Evolutionary conservation across 2,113 vertebrate species (phyloP), one percentile per base, ranked within the genome.

Genomic region (Acrocephalus arundinaceus): DNA sequence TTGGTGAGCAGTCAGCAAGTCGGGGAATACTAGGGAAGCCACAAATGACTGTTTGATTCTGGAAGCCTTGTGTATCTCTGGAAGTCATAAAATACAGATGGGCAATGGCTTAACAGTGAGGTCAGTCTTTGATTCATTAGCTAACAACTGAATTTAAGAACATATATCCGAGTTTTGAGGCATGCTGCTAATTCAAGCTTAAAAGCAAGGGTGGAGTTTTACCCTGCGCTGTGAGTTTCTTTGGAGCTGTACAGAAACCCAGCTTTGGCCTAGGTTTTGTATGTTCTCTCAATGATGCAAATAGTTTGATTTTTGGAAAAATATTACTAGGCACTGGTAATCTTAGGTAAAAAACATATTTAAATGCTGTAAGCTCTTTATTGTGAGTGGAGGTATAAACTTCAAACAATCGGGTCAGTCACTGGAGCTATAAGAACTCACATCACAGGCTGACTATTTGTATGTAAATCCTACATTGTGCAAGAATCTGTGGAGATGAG

Each of bases 61-160:
- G 93, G 92, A 93, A 93, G 66, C 58, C 70, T 89, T 33, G 19
- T 72, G 46, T 57, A 62, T 84, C 83, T 96, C 92, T 96, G 90
- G 80, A 96, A 94, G 73, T 92, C 96, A 94, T 96, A 94, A 96
- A 94, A 94, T 95, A 84, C 92, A 95, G 80, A 93, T 90, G 83
- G 85, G 51, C 89, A 86, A 87, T 51, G 73, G 86, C 80, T 94
- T 92, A 90, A 71, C 62, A 68, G 55, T 75, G 88, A 93, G 73
- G 37, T 85, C 94, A 94, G 73, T 22, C 79, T 92, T 92, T 87
- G 90, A 89, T 96, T 93, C 82, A 65, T 72, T 79, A 90, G 75
- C 85, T 84, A 78, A 11, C 65, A 61, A 73, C 24, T 88, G 72
- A 84, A 85, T 94, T 78, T 84, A 79, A 77, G 52, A 27, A 55